Evolutionary conservation across 1,140 invertebrate species (phyloP), one percentile per base, ranked within the genome.

Genomic region (Drosophila pseudoananassae): DNA sequence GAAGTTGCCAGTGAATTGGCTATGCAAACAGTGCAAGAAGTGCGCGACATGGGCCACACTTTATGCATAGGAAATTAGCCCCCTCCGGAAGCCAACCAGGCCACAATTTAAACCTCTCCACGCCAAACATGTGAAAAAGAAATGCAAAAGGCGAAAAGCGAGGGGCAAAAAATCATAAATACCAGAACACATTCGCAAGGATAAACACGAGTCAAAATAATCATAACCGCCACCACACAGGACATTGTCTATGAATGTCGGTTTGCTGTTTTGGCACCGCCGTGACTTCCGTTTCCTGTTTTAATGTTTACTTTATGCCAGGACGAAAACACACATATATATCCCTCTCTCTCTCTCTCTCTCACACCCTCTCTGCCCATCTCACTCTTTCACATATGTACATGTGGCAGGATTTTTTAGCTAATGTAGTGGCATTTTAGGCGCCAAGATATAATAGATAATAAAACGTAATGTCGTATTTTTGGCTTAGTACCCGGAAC

Each of bases 281-380:
- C 71, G 40, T 52, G 55, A 68, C 72, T 77, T 88, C 83, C 79
- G 78, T 80, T 89, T 88, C 84, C 83, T 73, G 72, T 83, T 89
- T 84, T 89, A 89, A 89, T 88, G 84, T 88, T 88, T 88, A 88
- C 83, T 83, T 84, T 83, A 70, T 82, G 84, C 76, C 65, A 46
- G 83, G 47, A 52, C 33, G 54, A 56, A 56, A 45, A 45, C 60
- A 45, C 56, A 56, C 33, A 36, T 12, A 10, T 36, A 36, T 12
- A 10, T 12, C 10, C 33, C 33, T 12, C 10, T 36, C 2, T 31
- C 17, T 46, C 53, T 20, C 47, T 54, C 57, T 20, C 25, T 15
- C 51, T 36, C 46, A 0, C 5, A 29, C 20, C 12, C 12, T 27
- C 27, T 46, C 15, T 45, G 25, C 33, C 31, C 45, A 17, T 25